These are phyloP conservation scores for Chelidonichthys spinosus DNA, from an alignment of 2,797 vertebrate species.

Conservation along the genomic window DNA sequence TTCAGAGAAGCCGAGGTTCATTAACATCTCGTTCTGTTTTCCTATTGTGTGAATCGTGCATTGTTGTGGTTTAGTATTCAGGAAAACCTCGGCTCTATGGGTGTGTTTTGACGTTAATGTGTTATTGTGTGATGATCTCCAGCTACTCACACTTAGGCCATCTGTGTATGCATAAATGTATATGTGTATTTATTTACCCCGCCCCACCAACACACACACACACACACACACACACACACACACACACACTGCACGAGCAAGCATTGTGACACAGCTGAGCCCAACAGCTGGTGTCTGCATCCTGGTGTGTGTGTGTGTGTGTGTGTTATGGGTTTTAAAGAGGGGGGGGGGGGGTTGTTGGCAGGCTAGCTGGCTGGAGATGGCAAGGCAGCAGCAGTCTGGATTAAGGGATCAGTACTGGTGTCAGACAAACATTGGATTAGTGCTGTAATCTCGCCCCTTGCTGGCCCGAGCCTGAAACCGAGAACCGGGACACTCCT, in stretches of 20 bases:
- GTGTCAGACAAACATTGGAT: slow-evolving; percentile 82
- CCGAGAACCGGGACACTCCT: slow-evolving; percentile 41
- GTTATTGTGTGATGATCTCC: slow-evolving; percentile 32
- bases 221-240: slow-evolving; percentile 1
- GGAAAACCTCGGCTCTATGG: background rate
- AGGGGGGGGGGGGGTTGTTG: slow-evolving; percentile 17
- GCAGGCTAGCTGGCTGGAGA: slow-evolving; percentile 57
- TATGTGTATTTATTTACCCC: slow-evolving; percentile 45
- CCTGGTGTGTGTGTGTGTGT: slow-evolving; percentile 52
- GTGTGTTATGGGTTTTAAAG: slow-evolving; percentile 21
- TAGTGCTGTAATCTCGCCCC: slow-evolving; percentile 76
- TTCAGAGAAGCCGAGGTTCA: slow-evolving; percentile 23
- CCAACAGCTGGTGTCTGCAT: slow-evolving; percentile 75
- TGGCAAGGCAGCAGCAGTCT: slow-evolving; percentile 59
- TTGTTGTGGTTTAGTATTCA: slow-evolving; percentile 15
- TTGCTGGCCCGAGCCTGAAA: slow-evolving; percentile 61
- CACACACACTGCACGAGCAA: slow-evolving; percentile 14
- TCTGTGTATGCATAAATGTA: slow-evolving; percentile 67
- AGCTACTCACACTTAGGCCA: slow-evolving; percentile 49
- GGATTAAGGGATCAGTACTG: slow-evolving; percentile 81
- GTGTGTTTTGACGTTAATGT: slow-evolving; percentile 32
- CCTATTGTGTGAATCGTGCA: background rate
- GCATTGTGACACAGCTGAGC: slow-evolving; percentile 71
- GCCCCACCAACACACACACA: background rate
- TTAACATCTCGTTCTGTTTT: slow-evolving; percentile 9